Base-by-base conservation (phyloP, 1,140 invertebrate genomes). In the Cydia splendana region DNA sequence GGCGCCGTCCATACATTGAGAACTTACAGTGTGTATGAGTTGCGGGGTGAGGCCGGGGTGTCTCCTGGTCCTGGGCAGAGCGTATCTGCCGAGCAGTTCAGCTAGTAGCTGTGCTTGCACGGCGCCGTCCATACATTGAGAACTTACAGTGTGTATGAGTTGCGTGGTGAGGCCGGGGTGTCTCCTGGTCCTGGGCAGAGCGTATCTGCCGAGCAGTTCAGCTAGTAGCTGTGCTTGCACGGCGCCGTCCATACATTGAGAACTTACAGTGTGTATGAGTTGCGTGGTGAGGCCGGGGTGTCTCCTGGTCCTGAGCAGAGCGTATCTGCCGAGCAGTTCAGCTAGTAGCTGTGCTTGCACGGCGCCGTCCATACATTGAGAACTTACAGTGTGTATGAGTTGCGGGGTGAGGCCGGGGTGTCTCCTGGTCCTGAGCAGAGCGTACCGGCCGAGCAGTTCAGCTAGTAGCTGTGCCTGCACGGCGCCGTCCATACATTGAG, bases 1-100 rank as follows among this genome's bases (percentile, higher is more conserved):
- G 4, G 97, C 97, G n/a, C 96, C 95, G 93, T 99, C 99, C 97
- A 99, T 98, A 83, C 99, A 99, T 82, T 99, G 98, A 83, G 97
- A n/a, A 87, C 83, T 93, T 80, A 96, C 95, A 73, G 94, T 94
- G 77, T 95, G 94, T 0, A 95, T 91, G 79, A 94, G 93, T 24
- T 85, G 86, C 4, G 93, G 87, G 28, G 94, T 95, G 84, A 98
- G 96, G 84, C 97, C 95, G 71, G 96, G 95, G 92, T 99, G 99
- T 82, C 97, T 97, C 84, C 98, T 97, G 88, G 99, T 98, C 83
- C 97, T 97, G 88, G 99, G 99, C 91, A 98, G 98, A 51, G 99
- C 95, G 91, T 99, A 99, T 84, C 98, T 96, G 90, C 99, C 99
- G 9, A 99, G 93, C 71, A 99, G 95, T 91, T 99, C 98, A 18